Percentiles rank a stretch among this genome's conserved stretches.
phyloP scores from a whole-genome alignment of 2,113 vertebrate genomes.

The Antidorcas marsupialis region DNA sequence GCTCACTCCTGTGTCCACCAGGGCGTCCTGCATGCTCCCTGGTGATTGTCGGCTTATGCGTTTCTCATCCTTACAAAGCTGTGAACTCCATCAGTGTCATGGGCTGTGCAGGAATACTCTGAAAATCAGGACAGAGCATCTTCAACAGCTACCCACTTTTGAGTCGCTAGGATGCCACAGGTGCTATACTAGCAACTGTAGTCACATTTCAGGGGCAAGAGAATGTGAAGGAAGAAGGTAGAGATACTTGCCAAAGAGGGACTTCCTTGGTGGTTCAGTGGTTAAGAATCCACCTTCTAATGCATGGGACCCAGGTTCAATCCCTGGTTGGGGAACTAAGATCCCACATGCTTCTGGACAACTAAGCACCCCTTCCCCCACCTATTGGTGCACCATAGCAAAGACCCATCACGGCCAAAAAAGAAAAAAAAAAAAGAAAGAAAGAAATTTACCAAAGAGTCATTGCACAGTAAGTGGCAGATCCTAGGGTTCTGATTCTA shows the following conservation, averaged over 20 bases:
- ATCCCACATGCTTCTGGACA: neutral
- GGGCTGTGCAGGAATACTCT: neutral
- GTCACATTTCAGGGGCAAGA: neutral
- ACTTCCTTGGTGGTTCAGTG: neutral
- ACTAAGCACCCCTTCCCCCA: neutral
- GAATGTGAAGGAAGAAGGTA: neutral
- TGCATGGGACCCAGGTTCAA: accelerated
- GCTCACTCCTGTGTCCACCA: neutral
- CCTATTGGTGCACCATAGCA: neutral
- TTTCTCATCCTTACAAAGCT: neutral
- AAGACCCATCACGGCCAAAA: neutral
- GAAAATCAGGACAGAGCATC: neutral
- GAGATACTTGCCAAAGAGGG: neutral
- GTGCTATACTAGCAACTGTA: neutral
- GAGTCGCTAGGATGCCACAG: neutral
- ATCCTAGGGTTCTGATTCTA: neutral
- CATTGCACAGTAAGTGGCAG: neutral
- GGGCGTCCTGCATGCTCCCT: accelerated
- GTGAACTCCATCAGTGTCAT: neutral
- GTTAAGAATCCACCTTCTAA: neutral
- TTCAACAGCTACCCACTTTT: neutral
- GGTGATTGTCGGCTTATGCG: neutral
- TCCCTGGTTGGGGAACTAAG: neutral
- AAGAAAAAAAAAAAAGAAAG: neutral
- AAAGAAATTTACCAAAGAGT: neutral